Base-by-base conservation (phyloP, 1,140 invertebrate genomes). In the Tetragonula clypearis region DNA sequence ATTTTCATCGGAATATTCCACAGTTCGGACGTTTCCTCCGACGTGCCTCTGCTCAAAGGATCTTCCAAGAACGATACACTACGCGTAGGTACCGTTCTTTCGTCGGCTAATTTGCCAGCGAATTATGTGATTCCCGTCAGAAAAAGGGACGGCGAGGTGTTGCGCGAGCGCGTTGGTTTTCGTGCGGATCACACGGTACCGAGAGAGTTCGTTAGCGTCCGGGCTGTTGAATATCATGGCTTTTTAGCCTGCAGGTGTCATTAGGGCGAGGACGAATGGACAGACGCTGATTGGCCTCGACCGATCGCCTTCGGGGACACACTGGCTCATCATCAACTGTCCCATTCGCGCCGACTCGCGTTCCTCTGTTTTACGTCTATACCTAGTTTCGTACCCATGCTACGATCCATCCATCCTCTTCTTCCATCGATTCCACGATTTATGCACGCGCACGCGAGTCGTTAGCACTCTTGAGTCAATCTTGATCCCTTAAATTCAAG, bases 171-270 rank as follows among this genome's bases (percentile, higher is more conserved):
- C 9, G n/a, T 19, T 14, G 21, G 41, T 58, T 58, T 60, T 55
- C 41, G n/a, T 21, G 73, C n/a, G 68, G 35, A 74, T 88, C 84
- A 21, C 62, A 74, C 79, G 82, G 66, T 49, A 76, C 75, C 74
- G 69, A 83, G 92, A 90, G 92, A 90, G 92, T 94, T 94, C 92
- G 93, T 94, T 94, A 94, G 93, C 92, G 93, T 84, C 84, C 87
- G 90, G 89, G 85, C 92, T 90, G 90, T 91, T 92, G 92, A 92
- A 93, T 94, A 93, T 94, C 93, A 93, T 94, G 93, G 89, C 92
- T 92, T 93, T 94, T 94, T 94, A 92, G 93, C 93, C 93, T 93
- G 92, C 93, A 94, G 93, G 93, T 94, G 93, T 94, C 93, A 94
- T 94, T 94, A 94, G 92, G 90, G 89, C 91, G 90, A 90, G 92